Evolutionary conservation across 2,888 invertebrate genomes (phyloP), one percentile per base, ranked within the genome.

Genomic region (Cetonia aurata): DNA sequence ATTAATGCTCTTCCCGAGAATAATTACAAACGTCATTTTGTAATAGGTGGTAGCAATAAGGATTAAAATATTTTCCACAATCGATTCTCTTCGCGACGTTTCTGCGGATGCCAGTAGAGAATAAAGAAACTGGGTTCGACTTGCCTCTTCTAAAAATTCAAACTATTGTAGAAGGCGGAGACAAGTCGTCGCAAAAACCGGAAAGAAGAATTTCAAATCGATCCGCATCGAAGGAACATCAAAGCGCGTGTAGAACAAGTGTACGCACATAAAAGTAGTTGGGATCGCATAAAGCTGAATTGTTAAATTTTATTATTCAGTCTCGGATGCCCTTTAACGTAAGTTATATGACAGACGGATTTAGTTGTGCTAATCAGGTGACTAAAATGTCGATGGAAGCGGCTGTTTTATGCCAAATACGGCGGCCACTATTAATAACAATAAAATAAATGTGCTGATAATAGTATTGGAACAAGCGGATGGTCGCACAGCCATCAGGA

Each of bases 401-500:
- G 81, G 81, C 82, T 80, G 79, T 82, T 81, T 80, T 78, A 72
- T 77, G 77, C 83, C 83, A 72, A 83, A 83, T 84, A 84, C 80
- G 84, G 84, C 73, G 78, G 78, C 81, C 80, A 82, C 85, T 84
- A 84, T 85, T 85, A 84, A 84, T 84, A 85, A 84, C 84, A 85
- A 85, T 85, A 85, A 85, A 85, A 83, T 83, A 80, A 83, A 84
- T 83, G 84, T 85, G 84, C 82, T 83, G 83, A 84, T 85, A 85
- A 85, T 85, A 83, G 84, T 83, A 81, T 80, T 82, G 78, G 80
- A 81, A 77, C 82, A 83, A 82, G 79, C 78, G 79, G 81, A 80
- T 78, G 78, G 75, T 77, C 75, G 78, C 75, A 72, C 71, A 73
- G 79, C 79, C 82, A 82, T 80, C 80, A 82, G 81, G 83, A 83